Percentiles rank a stretch among this genome's conserved stretches.
Evolutionary conservation across 92 coral and sea anemone genomes (phyloP).

Genomic region (Porites divaricata): DNA sequence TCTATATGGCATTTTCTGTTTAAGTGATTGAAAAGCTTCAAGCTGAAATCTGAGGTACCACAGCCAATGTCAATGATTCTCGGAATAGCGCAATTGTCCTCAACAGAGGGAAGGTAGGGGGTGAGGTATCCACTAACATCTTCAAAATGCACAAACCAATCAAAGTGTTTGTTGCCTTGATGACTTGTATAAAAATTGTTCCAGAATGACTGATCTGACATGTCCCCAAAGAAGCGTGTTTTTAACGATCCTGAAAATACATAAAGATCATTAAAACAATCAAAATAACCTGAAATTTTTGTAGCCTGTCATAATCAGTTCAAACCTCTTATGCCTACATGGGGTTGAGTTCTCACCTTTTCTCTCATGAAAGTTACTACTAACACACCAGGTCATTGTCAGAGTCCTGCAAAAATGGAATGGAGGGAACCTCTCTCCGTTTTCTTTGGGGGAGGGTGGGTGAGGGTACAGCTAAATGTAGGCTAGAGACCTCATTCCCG

Average conservation of each 20-base stretch:
- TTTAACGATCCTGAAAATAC: slow-evolving; percentile 18
- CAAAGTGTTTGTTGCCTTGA: slow-evolving; percentile 60
- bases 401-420: no score
- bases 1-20: slow-evolving; percentile 68
- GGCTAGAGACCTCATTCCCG: no score
- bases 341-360: no score
- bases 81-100: not conserved
- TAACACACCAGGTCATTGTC: no score
- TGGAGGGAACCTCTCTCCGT: no score
- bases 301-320: not conserved
- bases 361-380: no score
- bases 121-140: slow-evolving; percentile 57
- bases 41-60: slow-evolving; percentile 81
- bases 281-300: not conserved
- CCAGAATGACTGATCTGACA: slow-evolving; percentile 78
- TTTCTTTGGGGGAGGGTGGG: no score
- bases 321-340: no score
- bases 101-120: slow-evolving; percentile 26
- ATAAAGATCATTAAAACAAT: not conserved
- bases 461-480: no score
- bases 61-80: slow-evolving; percentile 82
- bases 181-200: slow-evolving; percentile 66
- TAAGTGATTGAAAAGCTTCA: slow-evolving; percentile 54
- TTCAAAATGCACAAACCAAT: slow-evolving; percentile 81
- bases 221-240: slow-evolving; percentile 42